Conservation (phyloP, 2,113 vertebrate species). For the Bos indicus region DNA sequence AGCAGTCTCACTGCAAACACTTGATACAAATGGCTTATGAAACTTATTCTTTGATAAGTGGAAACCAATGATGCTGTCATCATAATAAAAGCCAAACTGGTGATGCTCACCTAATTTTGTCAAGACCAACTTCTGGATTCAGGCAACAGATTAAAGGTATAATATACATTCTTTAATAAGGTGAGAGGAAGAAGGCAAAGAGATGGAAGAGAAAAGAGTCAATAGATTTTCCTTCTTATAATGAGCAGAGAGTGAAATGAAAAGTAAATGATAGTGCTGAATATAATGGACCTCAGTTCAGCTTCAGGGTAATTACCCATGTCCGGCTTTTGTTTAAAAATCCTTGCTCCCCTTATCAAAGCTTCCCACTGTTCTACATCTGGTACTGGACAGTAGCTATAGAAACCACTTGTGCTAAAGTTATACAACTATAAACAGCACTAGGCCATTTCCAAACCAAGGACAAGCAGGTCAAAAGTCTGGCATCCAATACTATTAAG, state of each 20-base stretch:
- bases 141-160: neutral
- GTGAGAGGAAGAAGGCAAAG: constrained; percentile 25
- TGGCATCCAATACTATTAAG: constrained; percentile 53
- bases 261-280: constrained; percentile 25
- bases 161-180: neutral
- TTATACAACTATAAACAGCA: constrained; percentile 77
- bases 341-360: constrained; percentile 73
- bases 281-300: constrained; percentile 57
- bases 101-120: neutral
- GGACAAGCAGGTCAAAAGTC: constrained; percentile 66
- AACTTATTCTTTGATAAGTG: constrained; percentile 34
- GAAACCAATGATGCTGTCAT: constrained; percentile 32
- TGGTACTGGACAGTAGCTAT: constrained; percentile 77
- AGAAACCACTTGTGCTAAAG: constrained; percentile 75
- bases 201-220: constrained; percentile 13
- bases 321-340: constrained; percentile 73
- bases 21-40: constrained; percentile 45
- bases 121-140: neutral
- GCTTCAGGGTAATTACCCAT: constrained; percentile 69
- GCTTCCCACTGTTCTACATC: constrained; percentile 71
- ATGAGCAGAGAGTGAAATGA: constrained; percentile 19
- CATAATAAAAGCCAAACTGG: neutral
- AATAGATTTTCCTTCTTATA: neutral
- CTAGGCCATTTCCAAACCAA: constrained; percentile 61
- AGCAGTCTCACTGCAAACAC: constrained; percentile 45